Percentiles rank a stretch among this genome's conserved stretches.
Conservation (phyloP, 53 echinoderm and acorn worm species). For the Paracentrotus lividus region DNA sequence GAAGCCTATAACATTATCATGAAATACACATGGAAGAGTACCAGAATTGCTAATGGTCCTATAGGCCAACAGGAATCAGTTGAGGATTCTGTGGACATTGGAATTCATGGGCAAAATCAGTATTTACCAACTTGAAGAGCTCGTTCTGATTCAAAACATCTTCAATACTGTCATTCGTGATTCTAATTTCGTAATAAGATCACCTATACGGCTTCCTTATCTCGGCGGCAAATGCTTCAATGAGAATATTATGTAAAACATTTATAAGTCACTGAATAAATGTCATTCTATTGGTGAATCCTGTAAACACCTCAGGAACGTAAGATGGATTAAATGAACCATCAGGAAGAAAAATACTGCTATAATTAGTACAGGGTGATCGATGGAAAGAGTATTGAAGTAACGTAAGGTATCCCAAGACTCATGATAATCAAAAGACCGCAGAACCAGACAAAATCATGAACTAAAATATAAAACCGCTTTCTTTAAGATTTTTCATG, state of each 20-base stretch:
- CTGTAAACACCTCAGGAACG: conserved; percentile 26
- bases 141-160: background rate
- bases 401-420: conserved; percentile 1
- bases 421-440: conserved; percentile 24
- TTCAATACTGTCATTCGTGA: background rate
- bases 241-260: background rate
- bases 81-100: conserved; percentile 47
- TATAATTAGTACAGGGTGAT: conserved; percentile 30
- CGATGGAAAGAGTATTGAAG: background rate
- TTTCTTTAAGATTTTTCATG: conserved; percentile 40
- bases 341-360: background rate
- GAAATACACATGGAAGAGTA: no score
- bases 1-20: no score
- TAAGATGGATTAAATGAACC: background rate
- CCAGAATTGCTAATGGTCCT: no score
- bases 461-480: conserved; percentile 17
- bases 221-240: background rate
- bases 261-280: conserved; percentile 3
- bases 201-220: background rate
- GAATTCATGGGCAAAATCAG: conserved; percentile 46
- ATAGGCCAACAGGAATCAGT: conserved; percentile 14
- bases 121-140: conserved; percentile 13
- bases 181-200: background rate
- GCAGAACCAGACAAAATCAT: conserved; percentile 40
- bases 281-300: conserved; percentile 46